phyloP scores from a whole-genome alignment of 2,113 vertebrate species.

The Vimba vimba region DNA sequence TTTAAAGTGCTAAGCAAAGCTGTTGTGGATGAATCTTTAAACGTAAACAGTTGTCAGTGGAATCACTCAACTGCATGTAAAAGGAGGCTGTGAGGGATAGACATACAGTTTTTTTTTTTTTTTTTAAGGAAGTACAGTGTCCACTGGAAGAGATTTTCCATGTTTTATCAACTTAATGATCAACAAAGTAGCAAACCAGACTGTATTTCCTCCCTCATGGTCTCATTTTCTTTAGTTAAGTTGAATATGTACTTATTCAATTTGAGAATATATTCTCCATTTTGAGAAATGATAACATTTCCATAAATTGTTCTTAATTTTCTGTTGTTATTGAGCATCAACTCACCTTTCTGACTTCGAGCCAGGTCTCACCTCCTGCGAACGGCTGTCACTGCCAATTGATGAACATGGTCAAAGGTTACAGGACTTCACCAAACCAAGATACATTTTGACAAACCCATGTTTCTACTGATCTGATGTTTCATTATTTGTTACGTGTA shows the following conservation, averaged over 20 bases:
- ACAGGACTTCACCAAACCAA: background rate
- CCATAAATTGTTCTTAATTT: background rate
- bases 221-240: background rate
- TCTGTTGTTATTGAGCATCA: background rate
- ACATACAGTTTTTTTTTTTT: background rate
- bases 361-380: constrained; percentile 61
- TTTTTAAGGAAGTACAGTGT: background rate
- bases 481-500: background rate
- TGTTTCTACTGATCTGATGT: background rate
- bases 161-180: background rate
- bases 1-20: background rate
- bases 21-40: background rate
- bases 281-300: background rate
- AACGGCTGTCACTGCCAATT: constrained; percentile 42
- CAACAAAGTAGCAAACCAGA: background rate
- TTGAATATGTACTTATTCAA: background rate
- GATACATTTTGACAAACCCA: background rate
- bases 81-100: background rate
- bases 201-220: background rate
- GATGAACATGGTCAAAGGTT: constrained; percentile 3
- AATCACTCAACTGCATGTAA: background rate
- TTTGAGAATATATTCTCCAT: background rate
- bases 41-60: background rate
- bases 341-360: constrained; percentile 55
- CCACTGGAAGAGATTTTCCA: background rate